A percentile compares a stretch with the other conserved stretches of the same genome.
phyloP scores from a whole-genome alignment of 2,797 vertebrate species.

The Anguilla megastoma region DNA sequence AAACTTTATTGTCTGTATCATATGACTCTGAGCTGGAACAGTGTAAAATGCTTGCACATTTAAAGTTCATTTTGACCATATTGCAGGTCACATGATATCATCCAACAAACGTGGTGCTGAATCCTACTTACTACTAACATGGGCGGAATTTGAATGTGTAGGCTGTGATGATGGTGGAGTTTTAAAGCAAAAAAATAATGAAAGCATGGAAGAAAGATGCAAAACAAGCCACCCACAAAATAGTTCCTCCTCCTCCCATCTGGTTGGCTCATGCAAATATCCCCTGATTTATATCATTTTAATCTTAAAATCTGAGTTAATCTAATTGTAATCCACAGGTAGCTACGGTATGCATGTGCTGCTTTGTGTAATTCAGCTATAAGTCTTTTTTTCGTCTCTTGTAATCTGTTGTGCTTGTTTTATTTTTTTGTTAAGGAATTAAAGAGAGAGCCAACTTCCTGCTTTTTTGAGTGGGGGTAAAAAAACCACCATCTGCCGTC shows the following conservation, averaged over 20 bases:
- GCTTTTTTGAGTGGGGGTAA: slow-evolving; percentile 30
- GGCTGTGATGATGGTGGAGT: neutral
- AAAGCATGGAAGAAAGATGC: neutral
- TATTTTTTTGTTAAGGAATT: slow-evolving; percentile 64
- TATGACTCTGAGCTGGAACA: neutral
- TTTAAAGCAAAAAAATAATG: neutral
- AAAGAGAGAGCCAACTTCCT: slow-evolving; percentile 54
- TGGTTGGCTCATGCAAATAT: neutral
- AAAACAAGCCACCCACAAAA: neutral
- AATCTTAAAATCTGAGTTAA: neutral
- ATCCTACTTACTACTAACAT: neutral
- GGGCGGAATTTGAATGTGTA: slow-evolving; percentile 1
- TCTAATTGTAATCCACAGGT: neutral
- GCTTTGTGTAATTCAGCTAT: slow-evolving; percentile 60
- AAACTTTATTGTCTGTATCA: neutral
- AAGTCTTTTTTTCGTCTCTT: slow-evolving; percentile 44
- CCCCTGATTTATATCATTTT: neutral
- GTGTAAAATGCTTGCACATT: neutral
- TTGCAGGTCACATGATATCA: neutral
- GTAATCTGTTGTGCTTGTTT: slow-evolving; percentile 57
- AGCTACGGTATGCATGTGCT: slow-evolving; percentile 41
- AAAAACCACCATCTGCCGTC: slow-evolving; percentile 69
- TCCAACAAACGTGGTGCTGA: neutral
- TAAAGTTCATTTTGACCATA: neutral
- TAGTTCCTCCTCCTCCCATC: neutral